phyloP scores from a whole-genome alignment of 2,888 invertebrate species.

The Dryococelus australis region DNA sequence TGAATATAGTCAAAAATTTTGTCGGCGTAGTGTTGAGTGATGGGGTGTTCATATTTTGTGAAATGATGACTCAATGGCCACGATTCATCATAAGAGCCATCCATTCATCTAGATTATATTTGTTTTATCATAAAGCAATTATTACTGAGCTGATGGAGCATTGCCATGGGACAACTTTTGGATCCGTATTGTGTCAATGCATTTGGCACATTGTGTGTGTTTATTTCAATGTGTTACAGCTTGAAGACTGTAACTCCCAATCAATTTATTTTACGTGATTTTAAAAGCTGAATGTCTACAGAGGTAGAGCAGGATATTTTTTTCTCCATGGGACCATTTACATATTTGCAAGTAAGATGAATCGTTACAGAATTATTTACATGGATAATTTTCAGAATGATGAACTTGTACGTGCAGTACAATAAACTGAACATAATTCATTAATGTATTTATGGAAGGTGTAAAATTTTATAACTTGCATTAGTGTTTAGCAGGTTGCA shows the following conservation, averaged over 20 bases:
- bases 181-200: neutral
- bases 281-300: too few relatives aligned
- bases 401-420: neutral
- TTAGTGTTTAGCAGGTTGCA: neutral
- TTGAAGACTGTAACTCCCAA: too few relatives aligned
- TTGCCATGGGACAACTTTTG: neutral
- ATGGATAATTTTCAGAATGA: neutral
- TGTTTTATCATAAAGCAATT: neutral
- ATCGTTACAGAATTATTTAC: neutral
- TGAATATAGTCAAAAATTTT: neutral
- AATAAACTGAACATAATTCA: neutral
- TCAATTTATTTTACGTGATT: too few relatives aligned
- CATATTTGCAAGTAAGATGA: neutral
- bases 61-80: neutral
- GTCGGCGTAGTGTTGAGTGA: neutral
- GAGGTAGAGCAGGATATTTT: too few relatives aligned
- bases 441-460: neutral
- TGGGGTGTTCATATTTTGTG: neutral
- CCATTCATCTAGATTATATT: neutral
- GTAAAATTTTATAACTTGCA: neutral
- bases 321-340: neutral
- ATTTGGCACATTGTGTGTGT: too few relatives aligned
- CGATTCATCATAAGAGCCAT: slow-evolving; percentile 23
- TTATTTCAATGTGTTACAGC: too few relatives aligned
- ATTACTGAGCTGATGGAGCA: neutral